Evolutionary conservation across 1,140 invertebrate genomes (phyloP).

Genomic region (Trigoniulus corallinus): DNA sequence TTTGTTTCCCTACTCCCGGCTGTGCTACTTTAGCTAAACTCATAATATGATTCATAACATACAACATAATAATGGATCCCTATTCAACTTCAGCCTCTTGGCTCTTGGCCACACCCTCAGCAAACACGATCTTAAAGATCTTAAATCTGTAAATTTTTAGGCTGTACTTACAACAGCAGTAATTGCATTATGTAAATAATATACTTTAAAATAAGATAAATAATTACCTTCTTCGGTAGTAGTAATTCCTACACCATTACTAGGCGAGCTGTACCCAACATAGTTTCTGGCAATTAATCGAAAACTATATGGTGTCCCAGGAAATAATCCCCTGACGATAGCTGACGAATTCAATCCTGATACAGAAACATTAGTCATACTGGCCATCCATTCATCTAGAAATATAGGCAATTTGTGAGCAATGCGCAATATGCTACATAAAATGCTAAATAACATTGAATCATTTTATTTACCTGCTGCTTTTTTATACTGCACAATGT

Average conservation of each 20-base stretch:
- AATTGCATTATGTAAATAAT: not conserved
- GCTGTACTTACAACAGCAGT: not conserved
- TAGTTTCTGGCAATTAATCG: not conserved
- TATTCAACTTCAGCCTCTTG: no score
- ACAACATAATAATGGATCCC: no score
- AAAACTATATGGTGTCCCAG: slow-evolving; percentile 1
- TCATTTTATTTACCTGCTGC: not conserved
- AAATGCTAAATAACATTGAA: not conserved
- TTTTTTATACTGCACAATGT: slow-evolving; percentile 45
- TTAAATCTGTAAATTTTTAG: not conserved
- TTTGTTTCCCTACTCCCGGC: no score
- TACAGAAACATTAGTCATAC: not conserved
- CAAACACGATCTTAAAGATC: no score
- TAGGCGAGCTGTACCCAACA: not conserved
- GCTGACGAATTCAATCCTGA: not conserved
- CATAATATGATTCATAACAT: no score
- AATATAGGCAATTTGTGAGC: no score
- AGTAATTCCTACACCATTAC: not conserved
- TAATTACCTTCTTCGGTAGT: not conserved
- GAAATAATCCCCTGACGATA: not conserved
- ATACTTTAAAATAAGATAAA: not conserved
- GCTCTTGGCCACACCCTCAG: no score
- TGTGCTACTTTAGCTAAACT: no score
- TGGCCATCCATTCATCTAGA: not conserved
- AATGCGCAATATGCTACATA: not conserved